Evolutionary conservation across 2,113 vertebrate genomes (phyloP).

Genomic region (Girardinichthys multiradiatus): DNA sequence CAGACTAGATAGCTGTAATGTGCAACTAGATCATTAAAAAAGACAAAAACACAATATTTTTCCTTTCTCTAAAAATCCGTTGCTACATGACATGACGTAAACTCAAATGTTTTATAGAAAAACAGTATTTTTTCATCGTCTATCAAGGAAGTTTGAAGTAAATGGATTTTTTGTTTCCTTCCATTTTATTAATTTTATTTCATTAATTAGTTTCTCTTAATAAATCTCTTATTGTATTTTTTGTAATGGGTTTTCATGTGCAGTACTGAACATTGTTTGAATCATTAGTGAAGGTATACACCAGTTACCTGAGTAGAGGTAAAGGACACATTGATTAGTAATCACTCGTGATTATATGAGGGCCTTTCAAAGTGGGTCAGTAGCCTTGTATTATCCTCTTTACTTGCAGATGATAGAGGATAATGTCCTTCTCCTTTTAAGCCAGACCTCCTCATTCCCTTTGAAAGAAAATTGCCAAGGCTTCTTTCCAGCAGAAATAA

Average conservation of each 20-base stretch:
- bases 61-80: background rate
- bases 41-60: background rate
- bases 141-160: background rate
- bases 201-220: background rate
- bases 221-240: slow-evolving; percentile 1
- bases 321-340: slow-evolving; percentile 71
- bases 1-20: slow-evolving; percentile 8
- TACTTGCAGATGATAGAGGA: slow-evolving; percentile 58
- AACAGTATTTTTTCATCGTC: background rate
- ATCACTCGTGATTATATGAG: slow-evolving; percentile 69
- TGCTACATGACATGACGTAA: background rate
- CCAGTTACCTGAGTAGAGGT: slow-evolving; percentile 35
- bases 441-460: slow-evolving; percentile 43
- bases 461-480: slow-evolving; percentile 49
- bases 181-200: background rate
- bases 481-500: slow-evolving; percentile 50
- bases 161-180: background rate
- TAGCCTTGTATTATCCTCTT: slow-evolving; percentile 62
- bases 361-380: slow-evolving; percentile 62
- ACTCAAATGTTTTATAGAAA: background rate
- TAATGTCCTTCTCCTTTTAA: slow-evolving; percentile 38
- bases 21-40: background rate
- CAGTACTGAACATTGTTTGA: slow-evolving; percentile 11
- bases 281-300: slow-evolving; percentile 39
- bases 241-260: slow-evolving; percentile 1